phyloP scores from a whole-genome alignment of 2,888 invertebrate genomes.

The Cerceris rybyensis region DNA sequence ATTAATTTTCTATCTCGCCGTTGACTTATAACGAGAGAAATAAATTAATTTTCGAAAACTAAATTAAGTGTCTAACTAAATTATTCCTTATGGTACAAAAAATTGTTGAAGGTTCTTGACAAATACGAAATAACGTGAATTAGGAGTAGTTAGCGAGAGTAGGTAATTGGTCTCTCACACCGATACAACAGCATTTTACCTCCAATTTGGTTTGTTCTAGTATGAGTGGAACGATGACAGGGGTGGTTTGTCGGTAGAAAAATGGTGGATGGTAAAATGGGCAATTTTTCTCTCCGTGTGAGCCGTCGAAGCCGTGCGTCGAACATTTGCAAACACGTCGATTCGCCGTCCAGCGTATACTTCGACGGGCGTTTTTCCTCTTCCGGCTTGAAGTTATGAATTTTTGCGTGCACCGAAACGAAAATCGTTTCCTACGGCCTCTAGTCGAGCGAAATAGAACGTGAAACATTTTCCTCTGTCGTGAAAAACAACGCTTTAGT shows the following conservation, averaged over 20 bases:
- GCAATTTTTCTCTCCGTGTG: slow-evolving; percentile 54
- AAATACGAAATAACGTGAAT: no score
- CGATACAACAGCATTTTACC: no score
- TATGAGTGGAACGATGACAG: slow-evolving; percentile 19
- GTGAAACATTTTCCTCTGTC: slow-evolving; percentile 29
- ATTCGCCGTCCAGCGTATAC: slow-evolving; percentile 35
- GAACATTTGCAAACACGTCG: slow-evolving; percentile 63
- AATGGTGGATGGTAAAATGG: slow-evolving; percentile 54
- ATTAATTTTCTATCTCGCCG: no score
- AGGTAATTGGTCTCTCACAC: no score
- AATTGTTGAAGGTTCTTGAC: no score
- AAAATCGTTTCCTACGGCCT: slow-evolving; percentile 49
- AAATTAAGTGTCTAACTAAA: no score
- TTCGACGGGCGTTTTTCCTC: slow-evolving; percentile 18
- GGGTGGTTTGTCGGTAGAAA: slow-evolving; percentile 37
- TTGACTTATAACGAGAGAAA: no score
- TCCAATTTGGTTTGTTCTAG: slow-evolving; percentile 12
- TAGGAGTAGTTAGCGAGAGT: no score
- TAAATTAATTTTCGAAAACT: no score
- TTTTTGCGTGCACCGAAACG: slow-evolving; percentile 43
- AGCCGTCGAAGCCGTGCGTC: slow-evolving; percentile 43
- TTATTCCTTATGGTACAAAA: no score
- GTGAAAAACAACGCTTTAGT: slow-evolving; percentile 29
- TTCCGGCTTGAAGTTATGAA: slow-evolving; percentile 45
- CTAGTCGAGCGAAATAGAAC: slow-evolving; percentile 26